Percentiles rank a stretch among this genome's conserved stretches.
Evolutionary conservation across 2,797 vertebrate species (phyloP).

Genomic region (Diglossa cyanea): DNA sequence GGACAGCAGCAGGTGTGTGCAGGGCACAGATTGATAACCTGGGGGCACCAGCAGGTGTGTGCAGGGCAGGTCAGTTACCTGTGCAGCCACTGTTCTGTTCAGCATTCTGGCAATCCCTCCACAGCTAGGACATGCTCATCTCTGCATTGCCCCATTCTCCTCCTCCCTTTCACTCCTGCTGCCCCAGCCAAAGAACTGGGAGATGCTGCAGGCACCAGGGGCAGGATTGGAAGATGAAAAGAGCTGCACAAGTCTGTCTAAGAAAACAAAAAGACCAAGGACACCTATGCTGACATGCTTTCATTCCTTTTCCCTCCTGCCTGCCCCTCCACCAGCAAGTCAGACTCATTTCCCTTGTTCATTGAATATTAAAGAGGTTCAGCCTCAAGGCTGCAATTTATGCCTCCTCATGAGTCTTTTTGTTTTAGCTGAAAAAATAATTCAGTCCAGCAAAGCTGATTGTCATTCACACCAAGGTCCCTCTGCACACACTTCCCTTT

Average conservation of each 20-base stretch:
- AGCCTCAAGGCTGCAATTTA: background rate
- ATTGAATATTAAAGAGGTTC: background rate
- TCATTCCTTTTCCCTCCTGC: background rate
- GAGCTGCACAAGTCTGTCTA: background rate
- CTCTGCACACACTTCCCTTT: background rate
- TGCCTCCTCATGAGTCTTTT: background rate
- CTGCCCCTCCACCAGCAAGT: background rate
- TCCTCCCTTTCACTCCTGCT: background rate
- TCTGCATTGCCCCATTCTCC: rapidly evolving
- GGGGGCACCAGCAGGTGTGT: rapidly evolving
- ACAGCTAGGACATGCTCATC: rapidly evolving
- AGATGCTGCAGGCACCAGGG: background rate
- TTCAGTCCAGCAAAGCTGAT: background rate
- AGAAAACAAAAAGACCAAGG: background rate
- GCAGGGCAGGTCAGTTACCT: background rate
- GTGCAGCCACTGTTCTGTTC: background rate
- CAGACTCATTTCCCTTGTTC: background rate
- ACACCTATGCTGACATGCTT: background rate
- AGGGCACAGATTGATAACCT: background rate
- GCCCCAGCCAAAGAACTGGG: background rate
- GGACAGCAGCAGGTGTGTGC: rapidly evolving
- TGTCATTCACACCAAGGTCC: background rate
- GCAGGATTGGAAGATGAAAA: background rate
- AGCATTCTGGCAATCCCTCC: too few species aligned
- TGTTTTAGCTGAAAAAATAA: background rate